phyloP scores from a whole-genome alignment of 2,113 vertebrate species.

The Hydropotes inermis region DNA sequence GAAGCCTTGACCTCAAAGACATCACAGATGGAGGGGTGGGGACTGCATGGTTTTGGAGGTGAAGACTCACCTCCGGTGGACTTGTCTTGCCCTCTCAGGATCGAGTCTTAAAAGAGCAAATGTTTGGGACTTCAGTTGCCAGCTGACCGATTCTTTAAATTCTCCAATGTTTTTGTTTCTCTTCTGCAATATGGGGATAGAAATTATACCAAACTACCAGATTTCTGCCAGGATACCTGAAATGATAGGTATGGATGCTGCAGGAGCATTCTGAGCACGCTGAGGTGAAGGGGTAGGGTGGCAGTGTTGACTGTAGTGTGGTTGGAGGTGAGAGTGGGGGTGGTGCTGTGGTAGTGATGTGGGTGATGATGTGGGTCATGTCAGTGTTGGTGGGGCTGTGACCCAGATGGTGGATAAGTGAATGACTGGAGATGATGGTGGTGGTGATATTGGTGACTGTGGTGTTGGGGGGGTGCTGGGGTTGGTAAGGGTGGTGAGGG shows the following conservation, averaged over 20 bases:
- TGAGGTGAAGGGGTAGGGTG: fast-evolving
- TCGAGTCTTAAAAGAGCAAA: neutral
- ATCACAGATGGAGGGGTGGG: neutral
- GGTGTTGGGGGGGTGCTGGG: neutral
- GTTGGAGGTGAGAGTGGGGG: neutral
- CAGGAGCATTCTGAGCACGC: fast-evolving
- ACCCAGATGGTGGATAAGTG: neutral
- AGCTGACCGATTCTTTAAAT: neutral
- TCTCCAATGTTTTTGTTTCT: neutral
- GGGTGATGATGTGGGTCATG: too few species aligned
- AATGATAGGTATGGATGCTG: fast-evolving
- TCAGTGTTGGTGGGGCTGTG: too few species aligned
- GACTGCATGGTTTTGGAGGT: neutral
- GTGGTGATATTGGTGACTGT: neutral
- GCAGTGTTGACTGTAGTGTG: fast-evolving
- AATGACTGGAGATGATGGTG: neutral
- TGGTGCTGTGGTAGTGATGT: fast-evolving
- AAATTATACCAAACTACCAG: neutral
- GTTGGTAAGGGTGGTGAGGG: neutral
- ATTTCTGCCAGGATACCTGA: neutral
- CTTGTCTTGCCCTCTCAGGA: neutral
- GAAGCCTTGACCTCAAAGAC: neutral
- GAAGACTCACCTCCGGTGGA: neutral
- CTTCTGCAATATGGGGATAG: neutral
- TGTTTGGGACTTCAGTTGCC: neutral